Evolutionary conservation across 1,140 invertebrate genomes (phyloP).

Genomic region (Dolichoris vasculosae): DNA sequence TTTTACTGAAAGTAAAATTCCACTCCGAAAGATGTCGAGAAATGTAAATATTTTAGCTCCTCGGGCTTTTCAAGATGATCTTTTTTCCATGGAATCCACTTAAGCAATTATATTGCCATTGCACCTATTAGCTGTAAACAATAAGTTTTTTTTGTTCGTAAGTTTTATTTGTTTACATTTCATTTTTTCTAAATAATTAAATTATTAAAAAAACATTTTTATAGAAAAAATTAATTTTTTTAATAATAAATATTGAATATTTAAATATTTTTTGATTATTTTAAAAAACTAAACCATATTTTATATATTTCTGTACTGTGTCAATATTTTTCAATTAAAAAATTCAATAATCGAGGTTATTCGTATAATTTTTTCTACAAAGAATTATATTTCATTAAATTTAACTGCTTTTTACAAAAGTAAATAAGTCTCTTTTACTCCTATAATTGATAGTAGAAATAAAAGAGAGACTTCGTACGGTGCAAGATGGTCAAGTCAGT

Average conservation of each 20-base stretch:
- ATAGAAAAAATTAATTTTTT: not conserved
- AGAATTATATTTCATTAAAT: not conserved
- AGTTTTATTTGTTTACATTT: not conserved
- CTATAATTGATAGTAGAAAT: not conserved
- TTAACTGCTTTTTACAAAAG: not conserved
- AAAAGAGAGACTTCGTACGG: slow-evolving; percentile 17
- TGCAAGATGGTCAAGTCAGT: not conserved
- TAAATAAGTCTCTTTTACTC: not conserved
- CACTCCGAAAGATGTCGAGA: not conserved
- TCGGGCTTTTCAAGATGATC: slow-evolving; percentile 41
- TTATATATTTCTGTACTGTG: not conserved
- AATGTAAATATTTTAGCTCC: slow-evolving; percentile 17
- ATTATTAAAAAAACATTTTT: not conserved
- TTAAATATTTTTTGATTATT: not conserved
- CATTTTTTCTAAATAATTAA: not conserved
- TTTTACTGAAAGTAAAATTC: not conserved
- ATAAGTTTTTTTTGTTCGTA: not conserved
- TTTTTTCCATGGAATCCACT: slow-evolving; percentile 32
- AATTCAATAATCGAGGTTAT: not conserved
- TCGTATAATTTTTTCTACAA: not conserved
- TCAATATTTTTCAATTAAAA: not conserved
- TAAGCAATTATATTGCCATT: not conserved
- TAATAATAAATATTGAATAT: not conserved
- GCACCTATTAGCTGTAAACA: not conserved
- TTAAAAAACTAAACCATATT: not conserved